Evolutionary conservation across 2,797 vertebrate genomes (phyloP).

Genomic region (Gorsachius magnificus): DNA sequence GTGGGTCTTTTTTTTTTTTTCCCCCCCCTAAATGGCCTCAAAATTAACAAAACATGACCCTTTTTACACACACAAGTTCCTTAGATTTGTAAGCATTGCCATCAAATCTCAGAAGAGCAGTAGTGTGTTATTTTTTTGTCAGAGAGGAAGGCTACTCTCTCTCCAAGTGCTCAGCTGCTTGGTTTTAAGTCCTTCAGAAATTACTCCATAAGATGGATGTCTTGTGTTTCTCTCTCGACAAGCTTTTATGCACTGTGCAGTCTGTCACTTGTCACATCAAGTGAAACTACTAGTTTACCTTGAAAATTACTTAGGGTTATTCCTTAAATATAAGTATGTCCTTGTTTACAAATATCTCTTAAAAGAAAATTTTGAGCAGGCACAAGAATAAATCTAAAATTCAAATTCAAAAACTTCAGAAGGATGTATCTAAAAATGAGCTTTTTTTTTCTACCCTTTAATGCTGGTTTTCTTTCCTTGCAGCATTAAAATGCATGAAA

Average conservation of each 20-base stretch:
- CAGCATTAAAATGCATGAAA: constrained; percentile 98
- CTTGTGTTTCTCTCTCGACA: neutral
- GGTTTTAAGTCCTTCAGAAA: neutral
- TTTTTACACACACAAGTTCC: neutral
- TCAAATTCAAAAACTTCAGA: neutral
- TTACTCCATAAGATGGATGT: neutral
- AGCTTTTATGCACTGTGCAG: neutral
- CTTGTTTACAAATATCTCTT: neutral
- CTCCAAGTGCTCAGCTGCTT: neutral
- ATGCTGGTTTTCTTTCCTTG: neutral
- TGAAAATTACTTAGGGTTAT: neutral
- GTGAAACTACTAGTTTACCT: neutral
- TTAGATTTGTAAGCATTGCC: neutral
- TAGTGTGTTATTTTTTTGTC: neutral
- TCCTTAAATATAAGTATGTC: neutral
- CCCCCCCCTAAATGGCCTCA: rapidly evolving
- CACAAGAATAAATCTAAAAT: neutral
- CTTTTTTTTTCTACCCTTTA: neutral
- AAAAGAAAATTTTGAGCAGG: neutral
- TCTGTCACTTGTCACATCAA: neutral
- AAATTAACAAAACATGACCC: neutral
- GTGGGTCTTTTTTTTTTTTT: neutral
- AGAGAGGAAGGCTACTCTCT: neutral
- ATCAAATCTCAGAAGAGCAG: neutral
- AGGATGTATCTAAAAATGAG: neutral